A percentile compares a stretch with the other conserved stretches of the same genome.
Conservation (phyloP, 2,888 invertebrate species). For the Eudemis profundana region DNA sequence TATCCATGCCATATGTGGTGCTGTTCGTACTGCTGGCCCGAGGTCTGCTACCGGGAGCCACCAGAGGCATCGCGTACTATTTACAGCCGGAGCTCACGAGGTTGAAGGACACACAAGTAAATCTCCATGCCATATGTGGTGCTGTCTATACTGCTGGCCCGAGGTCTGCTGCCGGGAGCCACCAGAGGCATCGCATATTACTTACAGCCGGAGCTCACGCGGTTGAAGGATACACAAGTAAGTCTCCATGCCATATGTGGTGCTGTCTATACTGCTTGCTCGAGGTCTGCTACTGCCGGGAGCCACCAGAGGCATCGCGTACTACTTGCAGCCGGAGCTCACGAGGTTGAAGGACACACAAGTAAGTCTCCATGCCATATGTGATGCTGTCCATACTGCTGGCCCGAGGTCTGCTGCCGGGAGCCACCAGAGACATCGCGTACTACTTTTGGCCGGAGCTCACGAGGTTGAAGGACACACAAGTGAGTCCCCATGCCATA, state of each 20-base stretch:
- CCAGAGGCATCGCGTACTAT: constrained; percentile 91
- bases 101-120: constrained; percentile 88
- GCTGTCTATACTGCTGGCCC: constrained; percentile 89
- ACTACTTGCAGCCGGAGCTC: constrained; percentile 91
- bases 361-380: constrained; percentile 62
- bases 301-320: constrained; percentile 90
- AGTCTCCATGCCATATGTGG: not conserved
- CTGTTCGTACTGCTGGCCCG: constrained; percentile 90
- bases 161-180: constrained; percentile 90
- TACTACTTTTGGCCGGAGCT: constrained; percentile 92
- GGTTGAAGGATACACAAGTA: constrained; percentile 87
- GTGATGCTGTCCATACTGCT: constrained; percentile 89
- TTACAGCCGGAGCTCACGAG: constrained; percentile 90
- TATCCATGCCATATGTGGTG: constrained; percentile 57
- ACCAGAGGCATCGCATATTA: constrained; percentile 91
- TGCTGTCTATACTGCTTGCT: constrained; percentile 87
- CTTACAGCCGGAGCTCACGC: constrained; percentile 89
- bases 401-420: constrained; percentile 89
- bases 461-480: constrained; percentile 87
- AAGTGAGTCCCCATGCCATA: constrained; percentile 56
- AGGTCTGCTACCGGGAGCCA: constrained; percentile 90
- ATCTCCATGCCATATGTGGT: constrained; percentile 59
- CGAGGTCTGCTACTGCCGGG: constrained; percentile 88
- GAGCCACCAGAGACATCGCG: constrained; percentile 89
- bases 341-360: constrained; percentile 88